These are phyloP conservation scores for Coptodon bakossiorum DNA, from an alignment of 2,113 vertebrate species.

Conservation along the genomic window DNA sequence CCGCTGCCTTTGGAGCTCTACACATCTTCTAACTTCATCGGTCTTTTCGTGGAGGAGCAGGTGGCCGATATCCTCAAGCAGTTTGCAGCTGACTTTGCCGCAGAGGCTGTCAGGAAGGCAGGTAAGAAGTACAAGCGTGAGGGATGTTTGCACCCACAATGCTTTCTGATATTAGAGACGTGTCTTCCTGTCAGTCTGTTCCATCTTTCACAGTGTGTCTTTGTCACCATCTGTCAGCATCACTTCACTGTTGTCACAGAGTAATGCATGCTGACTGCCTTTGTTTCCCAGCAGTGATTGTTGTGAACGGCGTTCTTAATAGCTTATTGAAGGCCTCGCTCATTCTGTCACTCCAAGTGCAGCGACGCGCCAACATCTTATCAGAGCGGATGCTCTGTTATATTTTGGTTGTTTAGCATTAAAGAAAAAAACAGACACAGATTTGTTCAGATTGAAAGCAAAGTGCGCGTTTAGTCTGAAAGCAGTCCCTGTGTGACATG, in stretches of 20 bases:
- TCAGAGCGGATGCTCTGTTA: neutral
- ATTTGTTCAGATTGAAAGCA: neutral
- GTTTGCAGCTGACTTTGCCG: conserved; percentile 87
- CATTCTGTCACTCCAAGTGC: neutral
- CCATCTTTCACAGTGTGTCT: neutral
- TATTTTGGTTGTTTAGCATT: neutral
- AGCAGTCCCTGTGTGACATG: neutral
- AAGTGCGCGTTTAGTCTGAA: neutral
- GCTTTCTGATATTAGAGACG: neutral
- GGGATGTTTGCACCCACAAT: neutral
- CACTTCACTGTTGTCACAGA: neutral
- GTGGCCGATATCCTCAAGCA: conserved; percentile 89
- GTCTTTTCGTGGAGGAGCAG: conserved; percentile 92
- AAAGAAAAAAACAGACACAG: neutral
- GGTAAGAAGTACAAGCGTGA: conserved; percentile 57
- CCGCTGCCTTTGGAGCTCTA: conserved; percentile 92
- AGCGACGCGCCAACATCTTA: neutral
- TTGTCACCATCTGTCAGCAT: neutral
- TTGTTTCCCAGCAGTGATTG: neutral
- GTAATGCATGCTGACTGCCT: neutral
- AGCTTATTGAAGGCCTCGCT: neutral
- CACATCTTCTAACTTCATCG: conserved; percentile 93
- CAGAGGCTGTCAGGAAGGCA: conserved; percentile 82
- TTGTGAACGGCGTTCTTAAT: neutral
- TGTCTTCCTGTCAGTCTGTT: neutral